Evolutionary conservation across 1,140 invertebrate genomes (phyloP).

Genomic region (Brachionus rubens): DNA sequence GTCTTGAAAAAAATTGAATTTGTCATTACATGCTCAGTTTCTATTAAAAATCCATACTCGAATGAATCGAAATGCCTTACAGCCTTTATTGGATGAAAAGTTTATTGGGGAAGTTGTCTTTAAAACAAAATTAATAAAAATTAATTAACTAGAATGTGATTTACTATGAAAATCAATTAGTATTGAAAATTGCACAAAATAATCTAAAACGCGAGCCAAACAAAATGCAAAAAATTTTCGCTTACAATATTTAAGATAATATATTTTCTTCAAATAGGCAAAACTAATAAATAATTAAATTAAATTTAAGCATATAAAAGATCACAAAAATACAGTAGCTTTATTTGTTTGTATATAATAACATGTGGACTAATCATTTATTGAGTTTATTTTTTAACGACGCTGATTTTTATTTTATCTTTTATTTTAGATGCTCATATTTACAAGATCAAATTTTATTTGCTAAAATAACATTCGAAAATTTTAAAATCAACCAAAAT

Average conservation of each 20-base stretch:
- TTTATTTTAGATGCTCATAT: no score
- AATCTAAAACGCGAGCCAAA: not conserved
- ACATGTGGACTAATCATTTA: no score
- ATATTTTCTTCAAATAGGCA: no score
- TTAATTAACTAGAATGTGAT: conserved; percentile 13
- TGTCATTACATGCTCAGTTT: conserved; percentile 32
- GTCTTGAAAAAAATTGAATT: conserved; percentile 17
- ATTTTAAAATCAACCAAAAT: not conserved
- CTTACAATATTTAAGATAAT: not conserved
- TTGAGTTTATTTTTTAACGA: not conserved
- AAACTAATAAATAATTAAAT: no score
- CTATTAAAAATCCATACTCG: conserved; percentile 23
- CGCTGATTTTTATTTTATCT: no score
- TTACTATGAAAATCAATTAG: conserved; percentile 12
- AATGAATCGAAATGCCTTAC: conserved; percentile 19
- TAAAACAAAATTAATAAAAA: not conserved
- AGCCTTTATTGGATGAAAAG: conserved; percentile 15
- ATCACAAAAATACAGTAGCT: no score
- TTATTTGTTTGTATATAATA: no score
- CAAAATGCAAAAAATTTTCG: not conserved
- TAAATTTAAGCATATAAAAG: no score
- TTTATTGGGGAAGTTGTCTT: not conserved
- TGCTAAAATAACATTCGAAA: not conserved
- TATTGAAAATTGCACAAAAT: not conserved
- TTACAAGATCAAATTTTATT: not conserved